Evolutionary conservation across 2,113 vertebrate genomes (phyloP).

Genomic region (Centrocercus urophasianus): DNA sequence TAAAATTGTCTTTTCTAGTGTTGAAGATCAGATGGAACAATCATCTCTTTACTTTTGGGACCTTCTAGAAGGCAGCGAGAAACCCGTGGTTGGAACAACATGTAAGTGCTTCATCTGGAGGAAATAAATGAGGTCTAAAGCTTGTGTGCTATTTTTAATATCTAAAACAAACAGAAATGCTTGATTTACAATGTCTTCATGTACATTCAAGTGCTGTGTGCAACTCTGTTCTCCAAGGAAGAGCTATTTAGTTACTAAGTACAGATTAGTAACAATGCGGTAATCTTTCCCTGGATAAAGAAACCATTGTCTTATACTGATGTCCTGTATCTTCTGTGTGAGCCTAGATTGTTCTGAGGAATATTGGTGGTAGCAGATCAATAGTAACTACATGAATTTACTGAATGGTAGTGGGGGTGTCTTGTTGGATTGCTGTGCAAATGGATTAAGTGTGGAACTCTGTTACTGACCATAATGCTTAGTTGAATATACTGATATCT

Average conservation of each 20-base stretch:
- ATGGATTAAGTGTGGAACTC: neutral
- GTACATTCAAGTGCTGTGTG: neutral
- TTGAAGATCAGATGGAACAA: constrained; percentile 92
- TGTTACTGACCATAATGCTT: neutral
- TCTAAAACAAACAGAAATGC: neutral
- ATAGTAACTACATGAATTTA: neutral
- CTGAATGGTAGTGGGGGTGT: neutral
- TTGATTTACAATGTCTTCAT: neutral
- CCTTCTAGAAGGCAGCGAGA: constrained; percentile 92
- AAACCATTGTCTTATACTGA: neutral
- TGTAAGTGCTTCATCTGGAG: constrained; percentile 82
- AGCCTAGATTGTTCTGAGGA: neutral
- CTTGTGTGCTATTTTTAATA: neutral
- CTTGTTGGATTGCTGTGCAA: neutral
- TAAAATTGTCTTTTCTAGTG: constrained; percentile 58
- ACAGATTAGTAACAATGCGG: neutral
- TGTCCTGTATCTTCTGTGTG: neutral
- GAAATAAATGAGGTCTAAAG: neutral
- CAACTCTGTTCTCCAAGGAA: rapidly evolving
- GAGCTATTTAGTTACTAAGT: neutral
- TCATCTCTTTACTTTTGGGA: constrained; percentile 88
- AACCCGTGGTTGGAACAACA: constrained; percentile 90
- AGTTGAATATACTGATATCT: neutral
- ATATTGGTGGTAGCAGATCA: neutral
- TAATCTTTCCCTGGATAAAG: neutral